Percentiles rank a stretch among this genome's conserved stretches.
Evolutionary conservation across 2,113 vertebrate genomes (phyloP).

Genomic region (Plecturocebus donacophilus): DNA sequence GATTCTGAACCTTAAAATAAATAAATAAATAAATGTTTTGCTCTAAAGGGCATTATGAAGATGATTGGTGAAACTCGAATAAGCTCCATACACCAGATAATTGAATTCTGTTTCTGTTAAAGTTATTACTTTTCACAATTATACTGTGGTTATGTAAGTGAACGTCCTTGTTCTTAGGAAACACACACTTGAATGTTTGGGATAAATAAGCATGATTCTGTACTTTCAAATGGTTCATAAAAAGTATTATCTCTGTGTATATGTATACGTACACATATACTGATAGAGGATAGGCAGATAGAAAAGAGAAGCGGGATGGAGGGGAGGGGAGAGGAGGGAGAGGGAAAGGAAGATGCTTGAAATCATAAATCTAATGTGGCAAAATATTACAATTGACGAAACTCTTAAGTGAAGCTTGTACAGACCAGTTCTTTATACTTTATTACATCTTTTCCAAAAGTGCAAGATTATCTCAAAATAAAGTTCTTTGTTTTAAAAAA

Average conservation of each 20-base stretch:
- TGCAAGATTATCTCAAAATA: slow-evolving; percentile 32
- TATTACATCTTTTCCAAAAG: slow-evolving; percentile 24
- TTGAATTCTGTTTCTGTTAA: neutral
- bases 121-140: neutral
- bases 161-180: neutral
- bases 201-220: neutral
- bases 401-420: neutral
- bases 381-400: neutral
- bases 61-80: neutral
- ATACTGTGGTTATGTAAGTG: neutral
- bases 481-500: slow-evolving; percentile 49
- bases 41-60: neutral
- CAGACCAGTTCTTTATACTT: neutral
- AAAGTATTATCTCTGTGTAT: neutral
- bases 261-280: neutral
- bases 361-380: neutral
- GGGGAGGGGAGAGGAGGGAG: neutral
- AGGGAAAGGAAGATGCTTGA: neutral
- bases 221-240: neutral
- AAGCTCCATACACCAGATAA: neutral
- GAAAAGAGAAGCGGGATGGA: no score
- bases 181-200: neutral
- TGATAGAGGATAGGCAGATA: neutral
- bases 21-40: neutral
- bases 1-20: neutral